These are phyloP conservation scores for Poeciliopsis infans DNA, from an alignment of 2,797 vertebrate species.

Conservation along the genomic window DNA sequence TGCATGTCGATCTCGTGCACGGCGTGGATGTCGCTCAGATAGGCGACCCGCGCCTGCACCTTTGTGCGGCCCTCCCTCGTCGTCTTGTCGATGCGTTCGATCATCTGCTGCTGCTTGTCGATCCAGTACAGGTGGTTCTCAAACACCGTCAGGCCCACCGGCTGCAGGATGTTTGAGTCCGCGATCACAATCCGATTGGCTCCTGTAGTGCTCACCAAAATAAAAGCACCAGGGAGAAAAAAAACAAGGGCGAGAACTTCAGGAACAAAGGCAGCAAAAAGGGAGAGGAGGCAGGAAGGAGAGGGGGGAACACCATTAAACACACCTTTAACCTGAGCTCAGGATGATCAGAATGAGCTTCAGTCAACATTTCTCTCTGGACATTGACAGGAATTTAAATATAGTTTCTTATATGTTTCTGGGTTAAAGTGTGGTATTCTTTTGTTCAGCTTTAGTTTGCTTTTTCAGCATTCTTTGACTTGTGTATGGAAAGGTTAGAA, in stretches of 20 bases:
- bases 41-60: conserved; percentile 94
- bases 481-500: too few species aligned
- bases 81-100: conserved; percentile 95
- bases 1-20: conserved; percentile 90
- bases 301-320: conserved; percentile 15
- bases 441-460: too few species aligned
- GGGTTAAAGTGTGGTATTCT: too few species aligned
- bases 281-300: conserved; percentile 34
- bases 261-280: conserved; percentile 56
- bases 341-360: too few species aligned
- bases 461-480: too few species aligned
- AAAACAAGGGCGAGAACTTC: conserved; percentile 59
- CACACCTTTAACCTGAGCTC: not conserved
- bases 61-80: conserved; percentile 93
- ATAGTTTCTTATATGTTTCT: too few species aligned
- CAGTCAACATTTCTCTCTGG: too few species aligned
- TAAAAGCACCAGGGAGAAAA: conserved; percentile 18
- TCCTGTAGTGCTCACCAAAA: conserved; percentile 72
- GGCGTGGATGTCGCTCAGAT: conserved; percentile 95
- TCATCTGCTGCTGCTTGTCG: conserved; percentile 98
- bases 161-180: conserved; percentile 97
- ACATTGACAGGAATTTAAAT: too few species aligned
- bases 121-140: conserved; percentile 97
- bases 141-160: conserved; percentile 94
- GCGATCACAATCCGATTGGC: conserved; percentile 94